Evolutionary conservation across 1,140 invertebrate species (phyloP), one percentile per base, ranked within the genome.

Genomic region (Drosophila lacteicornis): DNA sequence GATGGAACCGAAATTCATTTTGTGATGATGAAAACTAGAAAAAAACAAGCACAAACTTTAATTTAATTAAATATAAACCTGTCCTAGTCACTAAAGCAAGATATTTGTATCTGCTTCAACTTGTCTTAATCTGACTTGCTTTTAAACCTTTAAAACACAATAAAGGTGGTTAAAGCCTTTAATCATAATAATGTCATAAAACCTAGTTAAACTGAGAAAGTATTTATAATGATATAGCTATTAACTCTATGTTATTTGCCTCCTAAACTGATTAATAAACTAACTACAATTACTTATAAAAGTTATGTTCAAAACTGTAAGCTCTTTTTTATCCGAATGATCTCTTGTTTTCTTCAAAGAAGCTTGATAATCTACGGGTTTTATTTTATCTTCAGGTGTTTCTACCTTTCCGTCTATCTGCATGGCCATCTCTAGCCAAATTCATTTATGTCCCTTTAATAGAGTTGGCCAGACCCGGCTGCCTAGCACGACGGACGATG

Each of bases 401-500:
- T 46, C 13, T 46, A 45, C 19, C 51, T 45, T 22, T 30, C n/a
- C 22, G 5, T 13, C 25, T 8, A 73, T 59, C 65, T 33, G 17
- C 22, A 12, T 33, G 19, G 33, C 59, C 60, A 76, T 71, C 62
- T 65, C 47, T 65, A 68, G 15, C 40, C 15, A 70, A 80, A 79
- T 58, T 68, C 75, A 73, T 75, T 75, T 68, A 70, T 71, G 62
- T 74, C 56, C 73, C 60, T 75, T 82, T 80, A 74, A 82, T 86
- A 74, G 71, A 74, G 62, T 80, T 75, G 65, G 51, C 65, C 75
- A 69, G 70, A 63, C 50, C 43, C 68, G 50, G 68, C 63, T 70
- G 67, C 57, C 81, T 73, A 73, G 62, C 68, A 40, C 36, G 33
- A 59, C 25, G 36, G 38, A 25, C n/a, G 38, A 30, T 30, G 58